Evolutionary conservation across 2,113 vertebrate genomes (phyloP).

Genomic region (Oreochromis aureus): DNA sequence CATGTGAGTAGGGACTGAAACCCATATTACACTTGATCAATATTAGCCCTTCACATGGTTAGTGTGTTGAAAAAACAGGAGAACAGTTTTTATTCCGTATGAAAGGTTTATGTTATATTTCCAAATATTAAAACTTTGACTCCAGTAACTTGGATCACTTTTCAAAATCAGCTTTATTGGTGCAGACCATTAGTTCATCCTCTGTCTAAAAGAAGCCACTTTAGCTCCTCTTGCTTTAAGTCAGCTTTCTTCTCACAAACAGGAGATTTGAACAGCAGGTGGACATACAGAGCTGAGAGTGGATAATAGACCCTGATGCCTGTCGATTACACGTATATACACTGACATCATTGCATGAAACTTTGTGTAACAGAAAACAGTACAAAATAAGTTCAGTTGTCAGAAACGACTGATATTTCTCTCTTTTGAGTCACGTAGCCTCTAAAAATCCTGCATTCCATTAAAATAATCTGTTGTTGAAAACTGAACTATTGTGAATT

Average conservation of each 20-base stretch:
- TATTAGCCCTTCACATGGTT: background rate
- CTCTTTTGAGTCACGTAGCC: background rate
- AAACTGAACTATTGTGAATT: background rate
- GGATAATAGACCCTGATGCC: background rate
- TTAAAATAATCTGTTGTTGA: background rate
- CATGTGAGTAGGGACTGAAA: background rate
- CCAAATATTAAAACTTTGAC: background rate
- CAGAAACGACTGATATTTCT: background rate
- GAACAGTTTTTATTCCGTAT: fast-evolving
- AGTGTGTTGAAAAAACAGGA: background rate
- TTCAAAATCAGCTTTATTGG: background rate
- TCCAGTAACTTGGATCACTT: background rate
- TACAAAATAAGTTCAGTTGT: background rate
- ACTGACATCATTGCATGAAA: background rate
- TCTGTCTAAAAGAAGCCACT: background rate
- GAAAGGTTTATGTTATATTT: background rate
- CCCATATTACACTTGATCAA: background rate
- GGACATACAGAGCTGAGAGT: background rate
- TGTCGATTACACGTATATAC: background rate
- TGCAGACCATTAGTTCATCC: background rate
- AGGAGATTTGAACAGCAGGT: background rate
- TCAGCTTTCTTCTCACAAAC: background rate
- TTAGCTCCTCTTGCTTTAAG: background rate
- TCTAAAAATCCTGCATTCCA: background rate
- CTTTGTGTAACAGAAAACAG: background rate